Percentiles rank a stretch among this genome's conserved stretches.
phyloP scores from a whole-genome alignment of 92 coral and sea anemone species.

The Porites rus region DNA sequence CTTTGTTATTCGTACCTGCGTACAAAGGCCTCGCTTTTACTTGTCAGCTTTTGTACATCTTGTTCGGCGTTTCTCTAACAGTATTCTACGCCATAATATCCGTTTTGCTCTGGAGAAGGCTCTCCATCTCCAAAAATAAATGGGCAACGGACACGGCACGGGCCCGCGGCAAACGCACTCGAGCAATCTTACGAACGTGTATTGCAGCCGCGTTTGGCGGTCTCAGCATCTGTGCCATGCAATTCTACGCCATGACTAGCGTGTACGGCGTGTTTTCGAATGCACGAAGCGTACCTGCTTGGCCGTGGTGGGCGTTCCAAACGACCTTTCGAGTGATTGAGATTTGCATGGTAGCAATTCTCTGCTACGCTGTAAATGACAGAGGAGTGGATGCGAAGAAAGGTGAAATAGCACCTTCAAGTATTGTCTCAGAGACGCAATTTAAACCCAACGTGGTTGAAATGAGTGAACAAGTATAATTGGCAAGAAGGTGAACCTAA shows the following conservation, averaged over 20 bases:
- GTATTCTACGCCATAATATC: constrained; percentile 67
- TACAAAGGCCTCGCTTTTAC: constrained; percentile 64
- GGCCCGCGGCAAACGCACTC: constrained; percentile 55
- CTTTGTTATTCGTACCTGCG: constrained; percentile 61
- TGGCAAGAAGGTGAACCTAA: not conserved
- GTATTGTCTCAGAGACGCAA: constrained; percentile 7
- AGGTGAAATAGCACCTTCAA: constrained; percentile 27
- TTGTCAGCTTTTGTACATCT: constrained; percentile 73
- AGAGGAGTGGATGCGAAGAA: constrained; percentile 13
- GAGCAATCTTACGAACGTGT: constrained; percentile 65
- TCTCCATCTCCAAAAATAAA: constrained; percentile 1
- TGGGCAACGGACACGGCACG: constrained; percentile 25
- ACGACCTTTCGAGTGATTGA: constrained; percentile 72
- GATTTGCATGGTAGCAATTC: constrained; percentile 59
- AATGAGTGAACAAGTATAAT: not conserved
- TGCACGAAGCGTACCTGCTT: constrained; percentile 54
- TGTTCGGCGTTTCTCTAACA: constrained; percentile 56
- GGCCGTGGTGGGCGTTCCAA: constrained; percentile 88
- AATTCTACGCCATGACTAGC: constrained; percentile 73
- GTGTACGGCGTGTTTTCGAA: constrained; percentile 79
- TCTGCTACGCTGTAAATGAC: constrained; percentile 34
- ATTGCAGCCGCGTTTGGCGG: constrained; percentile 76
- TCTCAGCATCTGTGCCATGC: constrained; percentile 53
- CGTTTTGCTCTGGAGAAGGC: constrained; percentile 69
- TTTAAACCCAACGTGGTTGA: not conserved